Base-by-base conservation (phyloP, 2,888 invertebrate species). In the Callyntrura sp. region DNA sequence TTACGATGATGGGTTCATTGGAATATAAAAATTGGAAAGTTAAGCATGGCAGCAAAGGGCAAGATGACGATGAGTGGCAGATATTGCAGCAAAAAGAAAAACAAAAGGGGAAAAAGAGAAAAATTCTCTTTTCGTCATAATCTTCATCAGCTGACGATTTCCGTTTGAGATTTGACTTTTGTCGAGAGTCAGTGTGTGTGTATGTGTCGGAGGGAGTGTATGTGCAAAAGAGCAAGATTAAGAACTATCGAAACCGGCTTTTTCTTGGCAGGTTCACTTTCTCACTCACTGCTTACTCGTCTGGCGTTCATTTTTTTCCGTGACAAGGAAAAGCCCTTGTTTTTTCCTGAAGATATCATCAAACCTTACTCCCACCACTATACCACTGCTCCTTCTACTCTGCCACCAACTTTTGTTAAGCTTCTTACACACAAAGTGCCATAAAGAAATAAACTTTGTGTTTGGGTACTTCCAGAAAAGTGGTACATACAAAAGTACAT, bases 121-220 rank as follows among this genome's bases (percentile, higher is more conserved):
- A 70, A 70, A 17, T 70, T 70, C 70, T 70, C 65, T 28, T 65
- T n/a, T 65, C 28, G 28, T 28, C 65, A 70, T 70, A 35, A 70
- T 70, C 43, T 4, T 70, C 70, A 43, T 70, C 70, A 70, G 70
- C 70, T 70, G 70, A 70, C 70, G 70, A 70, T 70, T 70, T 70
- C 70, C 70, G 70, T 43, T 43, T 43, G 43, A 70, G 70, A 70
- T 43, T 70, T 70, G 70, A 70, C 70, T 70, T 70, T 14, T 57
- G n/a, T n/a, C n/a, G n/a, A n/a, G n/a, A n/a, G n/a, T n/a, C n/a
- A n/a, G n/a, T n/a, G n/a, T n/a, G n/a, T 9, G n/a, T n/a, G 4
- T 9, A n/a, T 57, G 57, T 11, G 57, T 4, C n/a, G n/a, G n/a
- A n/a, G n/a, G n/a, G n/a, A n/a, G n/a, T 57, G n/a, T 57, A 57